Evolutionary conservation across 2,888 invertebrate species (phyloP).

Genomic region (Patella pellucida): DNA sequence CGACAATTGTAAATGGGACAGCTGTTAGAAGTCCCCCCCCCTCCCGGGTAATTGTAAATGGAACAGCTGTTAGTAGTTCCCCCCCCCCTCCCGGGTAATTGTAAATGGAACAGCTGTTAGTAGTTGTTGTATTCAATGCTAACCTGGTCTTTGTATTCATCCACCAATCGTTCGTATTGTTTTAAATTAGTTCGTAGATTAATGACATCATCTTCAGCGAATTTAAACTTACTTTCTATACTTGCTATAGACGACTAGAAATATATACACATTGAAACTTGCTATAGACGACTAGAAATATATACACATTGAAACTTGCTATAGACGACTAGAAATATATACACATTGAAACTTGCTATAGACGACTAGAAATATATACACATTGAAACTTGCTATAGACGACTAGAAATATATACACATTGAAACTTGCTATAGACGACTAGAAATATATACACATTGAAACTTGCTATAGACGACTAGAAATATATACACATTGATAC

Average conservation of each 20-base stretch:
- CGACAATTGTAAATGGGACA: too few relatives aligned
- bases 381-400: conserved; percentile 51
- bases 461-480: conserved; percentile 57
- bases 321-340: conserved; percentile 56
- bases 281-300: conserved; percentile 55
- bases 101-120: too few relatives aligned
- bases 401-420: conserved; percentile 54
- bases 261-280: conserved; percentile 14
- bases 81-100: too few relatives aligned
- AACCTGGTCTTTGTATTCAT: conserved; percentile 68
- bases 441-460: too few relatives aligned
- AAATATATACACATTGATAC: conserved; percentile 41
- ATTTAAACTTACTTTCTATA: conserved; percentile 57
- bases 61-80: too few relatives aligned
- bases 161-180: conserved; percentile 65
- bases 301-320: too few relatives aligned
- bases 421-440: conserved; percentile 57
- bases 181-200: conserved; percentile 61
- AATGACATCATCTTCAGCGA: conserved; percentile 60
- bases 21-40: too few relatives aligned
- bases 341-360: conserved; percentile 46
- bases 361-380: conserved; percentile 56
- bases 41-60: too few relatives aligned
- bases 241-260: conserved; percentile 58
- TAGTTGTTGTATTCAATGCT: conserved; percentile 23